phyloP scores from a whole-genome alignment of 2,888 invertebrate genomes.

The Campoplex nolae region DNA sequence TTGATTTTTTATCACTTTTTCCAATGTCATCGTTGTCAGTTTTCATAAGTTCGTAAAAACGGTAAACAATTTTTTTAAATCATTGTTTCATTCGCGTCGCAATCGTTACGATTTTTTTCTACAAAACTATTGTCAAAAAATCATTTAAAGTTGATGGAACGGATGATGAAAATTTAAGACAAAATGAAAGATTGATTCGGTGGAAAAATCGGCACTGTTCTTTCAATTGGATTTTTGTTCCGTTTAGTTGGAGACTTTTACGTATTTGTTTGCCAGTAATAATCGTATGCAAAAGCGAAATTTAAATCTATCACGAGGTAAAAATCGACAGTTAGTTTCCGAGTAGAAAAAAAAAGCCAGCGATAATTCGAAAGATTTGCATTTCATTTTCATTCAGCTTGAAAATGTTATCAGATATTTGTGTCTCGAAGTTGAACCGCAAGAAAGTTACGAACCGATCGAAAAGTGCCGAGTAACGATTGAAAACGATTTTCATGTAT shows the following conservation, averaged over 20 bases:
- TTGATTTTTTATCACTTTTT: too few species aligned
- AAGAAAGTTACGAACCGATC: constrained; percentile 13
- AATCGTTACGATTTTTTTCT: neutral
- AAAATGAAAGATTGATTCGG: neutral
- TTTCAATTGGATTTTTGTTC: neutral
- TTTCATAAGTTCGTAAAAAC: too few species aligned
- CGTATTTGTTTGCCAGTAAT: neutral
- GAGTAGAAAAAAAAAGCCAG: neutral
- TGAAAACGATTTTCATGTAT: constrained; percentile 24
- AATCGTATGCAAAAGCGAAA: neutral
- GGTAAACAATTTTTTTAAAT: neutral
- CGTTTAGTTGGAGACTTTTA: neutral
- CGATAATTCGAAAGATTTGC: neutral
- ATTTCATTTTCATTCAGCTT: constrained; percentile 9
- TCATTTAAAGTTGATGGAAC: neutral
- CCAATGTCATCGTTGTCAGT: too few species aligned
- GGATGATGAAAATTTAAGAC: too few species aligned
- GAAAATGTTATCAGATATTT: constrained; percentile 14
- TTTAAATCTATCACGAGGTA: neutral
- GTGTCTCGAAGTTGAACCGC: neutral
- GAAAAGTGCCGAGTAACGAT: constrained; percentile 39
- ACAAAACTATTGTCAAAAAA: neutral
- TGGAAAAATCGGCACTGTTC: neutral
- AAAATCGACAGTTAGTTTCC: neutral
- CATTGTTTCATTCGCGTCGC: neutral